Conservation (phyloP, 2,888 invertebrate genomes). For the Dasysyrphus tricinctus region DNA sequence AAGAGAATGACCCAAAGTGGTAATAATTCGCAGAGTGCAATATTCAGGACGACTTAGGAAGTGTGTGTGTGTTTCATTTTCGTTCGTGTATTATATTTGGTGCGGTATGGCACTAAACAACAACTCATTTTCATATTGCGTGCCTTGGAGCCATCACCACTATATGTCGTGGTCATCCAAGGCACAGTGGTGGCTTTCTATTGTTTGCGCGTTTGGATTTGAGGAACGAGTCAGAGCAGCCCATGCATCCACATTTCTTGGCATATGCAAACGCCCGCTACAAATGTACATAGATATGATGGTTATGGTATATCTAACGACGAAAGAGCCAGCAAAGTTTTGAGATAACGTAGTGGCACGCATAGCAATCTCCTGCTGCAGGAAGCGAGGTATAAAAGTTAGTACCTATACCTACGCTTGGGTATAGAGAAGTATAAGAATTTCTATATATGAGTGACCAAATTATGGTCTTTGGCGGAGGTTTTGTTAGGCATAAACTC, state of each 20-base stretch:
- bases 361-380: constrained; percentile 57
- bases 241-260: constrained; percentile 78
- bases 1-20: constrained; percentile 72
- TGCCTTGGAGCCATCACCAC: constrained; percentile 81
- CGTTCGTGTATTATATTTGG: constrained; percentile 28
- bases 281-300: background rate
- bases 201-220: constrained; percentile 75
- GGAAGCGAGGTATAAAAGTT: constrained; percentile 2
- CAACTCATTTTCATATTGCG: constrained; percentile 81
- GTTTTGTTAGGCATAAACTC: constrained; percentile 59
- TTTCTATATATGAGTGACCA: constrained; percentile 68
- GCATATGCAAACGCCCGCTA: constrained; percentile 75
- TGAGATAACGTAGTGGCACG: constrained; percentile 73
- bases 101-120: constrained; percentile 72
- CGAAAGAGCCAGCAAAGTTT: constrained; percentile 17
- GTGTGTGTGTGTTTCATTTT: constrained; percentile 11
- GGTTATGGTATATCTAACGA: background rate
- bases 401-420: background rate
- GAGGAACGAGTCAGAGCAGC: constrained; percentile 68
- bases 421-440: constrained; percentile 12
- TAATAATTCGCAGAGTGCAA: constrained; percentile 68
- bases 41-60: constrained; percentile 30
- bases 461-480: constrained; percentile 73
- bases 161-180: constrained; percentile 54
- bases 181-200: constrained; percentile 60